These are phyloP conservation scores for Reticulitermes speratus DNA, from an alignment of 1,140 invertebrate genomes.

Conservation along the genomic window DNA sequence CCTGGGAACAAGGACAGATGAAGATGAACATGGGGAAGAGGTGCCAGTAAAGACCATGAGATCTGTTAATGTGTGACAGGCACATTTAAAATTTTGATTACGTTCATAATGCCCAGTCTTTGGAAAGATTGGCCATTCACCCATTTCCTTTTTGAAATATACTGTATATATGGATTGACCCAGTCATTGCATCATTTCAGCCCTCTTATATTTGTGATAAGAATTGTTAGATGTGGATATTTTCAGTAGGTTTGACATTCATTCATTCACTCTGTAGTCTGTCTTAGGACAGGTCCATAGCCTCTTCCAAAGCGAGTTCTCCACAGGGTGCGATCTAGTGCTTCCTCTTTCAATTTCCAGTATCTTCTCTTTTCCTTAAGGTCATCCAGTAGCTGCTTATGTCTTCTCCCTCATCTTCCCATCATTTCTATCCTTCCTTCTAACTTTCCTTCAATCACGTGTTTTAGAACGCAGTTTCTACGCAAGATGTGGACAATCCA, in stretches of 20 bases:
- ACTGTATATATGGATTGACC: background rate
- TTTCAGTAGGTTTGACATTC: background rate
- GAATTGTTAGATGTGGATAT: background rate
- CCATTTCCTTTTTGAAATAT: background rate
- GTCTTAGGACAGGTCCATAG: no score
- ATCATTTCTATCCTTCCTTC: no score
- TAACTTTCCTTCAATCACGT: no score
- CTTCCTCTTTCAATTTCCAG: no score
- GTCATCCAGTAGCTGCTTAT: no score
- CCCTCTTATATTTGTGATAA: background rate
- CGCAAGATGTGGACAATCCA: no score
- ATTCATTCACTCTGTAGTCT: no score
- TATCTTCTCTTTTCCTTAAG: no score
- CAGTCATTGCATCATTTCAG: background rate
- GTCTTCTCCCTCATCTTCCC: no score
- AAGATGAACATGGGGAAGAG: background rate
- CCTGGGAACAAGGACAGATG: background rate
- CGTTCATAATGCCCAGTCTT: background rate
- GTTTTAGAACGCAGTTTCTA: no score
- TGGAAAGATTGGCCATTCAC: background rate
- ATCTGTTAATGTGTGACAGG: slow-evolving; percentile 31
- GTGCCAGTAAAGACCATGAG: slow-evolving; percentile 27
- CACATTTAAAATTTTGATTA: background rate
- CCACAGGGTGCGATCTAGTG: no score
- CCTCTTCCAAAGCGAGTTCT: no score